phyloP scores from a whole-genome alignment of 2,113 vertebrate species.

The Tinamus guttatus region DNA sequence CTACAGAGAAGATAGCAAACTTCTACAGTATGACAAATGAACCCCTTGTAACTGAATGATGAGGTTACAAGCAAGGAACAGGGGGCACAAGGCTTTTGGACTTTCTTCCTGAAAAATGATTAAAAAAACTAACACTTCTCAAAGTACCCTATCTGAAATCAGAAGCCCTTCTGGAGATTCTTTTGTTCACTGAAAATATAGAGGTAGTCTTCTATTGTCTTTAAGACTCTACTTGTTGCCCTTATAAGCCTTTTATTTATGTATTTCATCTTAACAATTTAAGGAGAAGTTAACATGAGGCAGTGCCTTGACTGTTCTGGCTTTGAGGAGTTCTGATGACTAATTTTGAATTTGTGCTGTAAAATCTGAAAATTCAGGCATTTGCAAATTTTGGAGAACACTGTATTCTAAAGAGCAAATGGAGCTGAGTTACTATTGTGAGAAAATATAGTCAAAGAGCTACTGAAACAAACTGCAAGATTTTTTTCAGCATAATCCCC shows the following conservation, averaged over 20 bases:
- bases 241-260: not conserved
- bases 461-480: not conserved
- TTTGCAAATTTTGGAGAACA: not conserved
- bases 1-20: not conserved
- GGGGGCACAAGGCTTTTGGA: not conserved
- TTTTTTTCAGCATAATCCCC: not conserved
- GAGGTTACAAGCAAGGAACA: not conserved
- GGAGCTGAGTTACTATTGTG: not conserved
- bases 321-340: not conserved
- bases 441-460: not conserved
- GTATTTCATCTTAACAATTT: not conserved
- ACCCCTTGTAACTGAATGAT: not conserved
- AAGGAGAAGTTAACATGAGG: not conserved
- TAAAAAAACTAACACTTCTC: not conserved
- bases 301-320: not conserved
- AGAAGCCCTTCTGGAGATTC: not conserved
- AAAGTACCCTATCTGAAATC: not conserved
- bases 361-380: not conserved
- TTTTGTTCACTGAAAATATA: not conserved
- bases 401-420: not conserved
- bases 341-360: not conserved
- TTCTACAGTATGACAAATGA: not conserved
- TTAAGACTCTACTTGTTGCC: not conserved
- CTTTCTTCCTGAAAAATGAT: rapidly evolving
- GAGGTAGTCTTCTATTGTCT: not conserved